Evolutionary conservation across 2,797 vertebrate genomes (phyloP), one percentile per base, ranked within the genome.

Genomic region (Liasis olivaceus): DNA sequence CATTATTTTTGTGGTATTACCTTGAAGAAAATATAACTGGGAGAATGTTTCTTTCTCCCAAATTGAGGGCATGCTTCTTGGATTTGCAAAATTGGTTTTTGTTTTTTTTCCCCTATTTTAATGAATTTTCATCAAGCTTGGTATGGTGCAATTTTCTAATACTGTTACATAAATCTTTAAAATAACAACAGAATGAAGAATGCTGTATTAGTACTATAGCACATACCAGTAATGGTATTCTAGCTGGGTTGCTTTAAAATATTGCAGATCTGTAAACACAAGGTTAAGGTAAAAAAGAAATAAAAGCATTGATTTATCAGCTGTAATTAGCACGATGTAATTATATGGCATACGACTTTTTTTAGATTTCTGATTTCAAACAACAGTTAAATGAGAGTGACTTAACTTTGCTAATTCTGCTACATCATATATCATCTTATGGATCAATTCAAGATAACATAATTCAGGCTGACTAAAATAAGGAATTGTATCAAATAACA

Each of bases 321-420:
- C 56, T 62, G 64, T 85, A 59, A 91, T 60, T 89, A 90, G 69
- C 15, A 92, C 22, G 42, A 60, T 72, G 0, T 11, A 6, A 14
- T 22, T 89, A 42, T 89, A 77, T 95, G 51, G 60, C 90, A 93
- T 95, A 85, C 51, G 89, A 94, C 92, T 90, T 88, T 56, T 91
- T 94, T 93, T 94, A 59, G 95, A 62, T 96, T 94, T 94, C 91
- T 96, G 95, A 93, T 36, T 63, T 3, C 0, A 96, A 95, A 97
- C 96, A 94, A 0, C 1, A 86, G 0, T 42, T 86, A 7, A 59
- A 1, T 42, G 24, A 17, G 47, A 63, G 11, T 88, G n/a, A 56
- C 26, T 85, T 85, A 66, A n/a, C 31, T 85, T 36, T 92, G 91
- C 51, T 92, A 85, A 91, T 47, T 86, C 62, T 85, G 59, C 47